phyloP scores from a whole-genome alignment of 2,888 invertebrate species.

The Lymantria monacha region DNA sequence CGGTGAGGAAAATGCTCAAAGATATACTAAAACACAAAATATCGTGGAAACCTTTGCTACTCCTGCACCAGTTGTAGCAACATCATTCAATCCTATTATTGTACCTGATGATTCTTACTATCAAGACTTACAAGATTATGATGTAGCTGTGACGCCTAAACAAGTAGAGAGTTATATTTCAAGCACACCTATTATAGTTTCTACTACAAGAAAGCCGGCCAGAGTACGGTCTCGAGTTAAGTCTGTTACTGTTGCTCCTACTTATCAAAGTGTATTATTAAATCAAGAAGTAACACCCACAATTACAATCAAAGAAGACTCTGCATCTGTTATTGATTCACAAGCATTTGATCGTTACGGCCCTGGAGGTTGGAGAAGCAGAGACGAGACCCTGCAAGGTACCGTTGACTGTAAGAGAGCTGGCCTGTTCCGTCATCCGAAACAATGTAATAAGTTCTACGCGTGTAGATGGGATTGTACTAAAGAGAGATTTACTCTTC shows the following conservation, averaged over 20 bases:
- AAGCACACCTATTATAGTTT: slow-evolving; percentile 51
- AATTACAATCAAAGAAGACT: slow-evolving; percentile 33
- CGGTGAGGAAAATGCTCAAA: slow-evolving; percentile 49
- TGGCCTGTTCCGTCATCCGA: slow-evolving; percentile 86
- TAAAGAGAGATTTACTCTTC: slow-evolving; percentile 88
- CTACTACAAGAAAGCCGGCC: slow-evolving; percentile 56
- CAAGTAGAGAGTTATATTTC: slow-evolving; percentile 53
- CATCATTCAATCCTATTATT: slow-evolving; percentile 73
- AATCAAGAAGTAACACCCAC: slow-evolving; percentile 59
- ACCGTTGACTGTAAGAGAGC: slow-evolving; percentile 83
- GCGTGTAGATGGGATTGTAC: slow-evolving; percentile 91
- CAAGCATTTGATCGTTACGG: slow-evolving; percentile 83
- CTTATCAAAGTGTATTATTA: slow-evolving; percentile 64
- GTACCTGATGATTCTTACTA: slow-evolving; percentile 76
- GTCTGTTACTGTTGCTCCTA: slow-evolving; percentile 68
- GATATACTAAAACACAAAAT: slow-evolving; percentile 43
- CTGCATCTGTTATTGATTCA: slow-evolving; percentile 54
- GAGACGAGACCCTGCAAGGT: slow-evolving; percentile 83
- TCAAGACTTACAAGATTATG: slow-evolving; percentile 63
- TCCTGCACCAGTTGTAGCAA: slow-evolving; percentile 53
- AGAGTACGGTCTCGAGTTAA: slow-evolving; percentile 63
- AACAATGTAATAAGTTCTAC: slow-evolving; percentile 91
- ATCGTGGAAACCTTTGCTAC: slow-evolving; percentile 37
- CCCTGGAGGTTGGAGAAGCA: slow-evolving; percentile 83
- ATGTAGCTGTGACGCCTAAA: slow-evolving; percentile 52